Evolutionary conservation across 2,113 vertebrate species (phyloP).

Genomic region (Mastomys coucha): DNA sequence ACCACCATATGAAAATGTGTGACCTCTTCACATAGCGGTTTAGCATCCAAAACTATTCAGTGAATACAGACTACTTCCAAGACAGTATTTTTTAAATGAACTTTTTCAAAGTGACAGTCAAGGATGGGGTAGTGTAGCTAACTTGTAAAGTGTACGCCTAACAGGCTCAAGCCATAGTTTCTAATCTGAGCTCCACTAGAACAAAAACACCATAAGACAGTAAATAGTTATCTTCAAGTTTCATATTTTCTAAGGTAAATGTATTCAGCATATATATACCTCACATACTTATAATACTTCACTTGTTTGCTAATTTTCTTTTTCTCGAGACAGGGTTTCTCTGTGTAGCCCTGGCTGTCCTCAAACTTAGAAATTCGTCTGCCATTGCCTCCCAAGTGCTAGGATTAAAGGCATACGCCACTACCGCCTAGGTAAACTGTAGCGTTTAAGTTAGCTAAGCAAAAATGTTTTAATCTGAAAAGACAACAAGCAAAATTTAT

Average conservation of each 20-base stretch:
- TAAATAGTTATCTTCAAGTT: conserved; percentile 2
- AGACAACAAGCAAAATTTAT: neutral
- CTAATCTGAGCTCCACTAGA: neutral
- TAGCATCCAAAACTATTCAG: neutral
- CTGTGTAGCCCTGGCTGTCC: too few species aligned
- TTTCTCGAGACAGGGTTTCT: too few species aligned
- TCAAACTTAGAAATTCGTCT: too few species aligned
- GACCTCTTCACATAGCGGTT: neutral
- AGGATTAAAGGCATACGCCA: too few species aligned
- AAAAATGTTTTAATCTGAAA: conserved; percentile 48
- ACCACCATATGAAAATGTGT: conserved; percentile 43
- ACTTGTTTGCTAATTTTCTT: neutral
- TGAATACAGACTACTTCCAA: conserved; percentile 2
- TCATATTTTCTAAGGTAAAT: conserved; percentile 1
- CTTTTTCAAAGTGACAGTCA: neutral
- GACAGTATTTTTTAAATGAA: conserved; percentile 1
- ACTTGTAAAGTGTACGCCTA: neutral
- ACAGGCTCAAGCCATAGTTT: neutral
- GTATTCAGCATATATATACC: neutral
- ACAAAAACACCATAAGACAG: neutral
- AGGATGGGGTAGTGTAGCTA: neutral
- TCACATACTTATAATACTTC: neutral
- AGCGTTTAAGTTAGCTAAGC: conserved; percentile 38
- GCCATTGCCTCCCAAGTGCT: too few species aligned
- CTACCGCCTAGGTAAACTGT: neutral